phyloP scores from a whole-genome alignment of 2,888 invertebrate genomes.

The Ophraella communa region DNA sequence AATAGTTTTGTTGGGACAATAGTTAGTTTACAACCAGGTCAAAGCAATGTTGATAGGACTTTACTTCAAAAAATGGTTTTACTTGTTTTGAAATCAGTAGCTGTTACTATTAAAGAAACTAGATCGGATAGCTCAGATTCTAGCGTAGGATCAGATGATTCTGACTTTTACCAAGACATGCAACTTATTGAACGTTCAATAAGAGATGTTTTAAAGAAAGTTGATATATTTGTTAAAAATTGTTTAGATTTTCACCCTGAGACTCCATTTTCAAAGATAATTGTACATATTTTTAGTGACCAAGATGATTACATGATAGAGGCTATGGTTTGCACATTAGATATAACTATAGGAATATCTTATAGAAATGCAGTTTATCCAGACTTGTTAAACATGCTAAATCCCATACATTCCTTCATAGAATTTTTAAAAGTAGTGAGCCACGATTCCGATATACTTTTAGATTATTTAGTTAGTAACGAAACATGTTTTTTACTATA shows the following conservation, averaged over 20 bases:
- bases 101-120: slow-evolving; percentile 89
- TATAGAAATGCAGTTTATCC: slow-evolving; percentile 82
- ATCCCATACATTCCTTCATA: slow-evolving; percentile 85
- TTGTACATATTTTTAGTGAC: slow-evolving; percentile 86
- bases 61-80: slow-evolving; percentile 85
- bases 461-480: slow-evolving; percentile 87
- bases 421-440: slow-evolving; percentile 85
- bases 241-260: slow-evolving; percentile 86
- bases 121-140: slow-evolving; percentile 83
- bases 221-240: slow-evolving; percentile 82
- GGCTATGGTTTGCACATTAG: slow-evolving; percentile 89
- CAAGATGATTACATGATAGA: slow-evolving; percentile 91
- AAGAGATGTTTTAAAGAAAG: slow-evolving; percentile 79
- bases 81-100: slow-evolving; percentile 86
- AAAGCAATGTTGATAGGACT: slow-evolving; percentile 70
- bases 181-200: slow-evolving; percentile 86
- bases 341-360: slow-evolving; percentile 85
- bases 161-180: slow-evolving; percentile 89
- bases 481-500: slow-evolving; percentile 90
- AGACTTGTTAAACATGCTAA: slow-evolving; percentile 80
- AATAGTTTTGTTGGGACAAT: slow-evolving; percentile 59
- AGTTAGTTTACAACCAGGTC: slow-evolving; percentile 49
- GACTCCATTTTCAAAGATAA: slow-evolving; percentile 85
- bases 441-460: slow-evolving; percentile 78
- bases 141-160: slow-evolving; percentile 83